phyloP scores from a whole-genome alignment of 53 echinoderm and acorn worm species.

The Holothuria scabra region DNA sequence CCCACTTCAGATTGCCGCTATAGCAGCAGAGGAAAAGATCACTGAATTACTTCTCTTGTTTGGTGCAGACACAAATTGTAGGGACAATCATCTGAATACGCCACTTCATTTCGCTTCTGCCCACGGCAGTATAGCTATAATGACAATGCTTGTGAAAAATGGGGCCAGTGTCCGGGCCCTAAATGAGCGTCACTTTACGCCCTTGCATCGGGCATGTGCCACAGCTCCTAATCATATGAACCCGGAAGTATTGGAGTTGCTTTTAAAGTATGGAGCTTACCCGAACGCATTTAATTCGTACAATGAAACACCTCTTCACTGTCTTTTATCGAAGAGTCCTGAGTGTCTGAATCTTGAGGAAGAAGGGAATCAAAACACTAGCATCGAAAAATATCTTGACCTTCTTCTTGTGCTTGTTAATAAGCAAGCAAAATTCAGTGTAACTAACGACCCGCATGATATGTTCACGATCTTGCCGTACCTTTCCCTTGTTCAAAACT shows the following conservation, averaged over 20 bases:
- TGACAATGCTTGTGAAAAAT: slow-evolving; percentile 64
- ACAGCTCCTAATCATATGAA: slow-evolving; percentile 39
- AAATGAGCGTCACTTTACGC: slow-evolving; percentile 73
- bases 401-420: slow-evolving; percentile 43
- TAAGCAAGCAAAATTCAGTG: slow-evolving; percentile 18
- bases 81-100: slow-evolving; percentile 76
- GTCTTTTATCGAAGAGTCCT: slow-evolving; percentile 50
- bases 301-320: slow-evolving; percentile 66
- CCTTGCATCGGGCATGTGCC: slow-evolving; percentile 84
- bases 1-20: slow-evolving; percentile 72
- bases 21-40: slow-evolving; percentile 66
- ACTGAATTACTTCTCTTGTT: slow-evolving; percentile 64
- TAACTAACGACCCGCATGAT: slow-evolving; percentile 45
- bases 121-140: slow-evolving; percentile 69
- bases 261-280: slow-evolving; percentile 66
- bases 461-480: slow-evolving; percentile 33
- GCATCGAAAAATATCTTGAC: background rate
- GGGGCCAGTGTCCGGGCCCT: slow-evolving; percentile 69
- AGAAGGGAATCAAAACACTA: background rate
- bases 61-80: slow-evolving; percentile 78
- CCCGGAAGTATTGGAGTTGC: slow-evolving; percentile 54
- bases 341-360: slow-evolving; percentile 16
- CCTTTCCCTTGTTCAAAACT: slow-evolving; percentile 35
- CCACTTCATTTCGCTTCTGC: slow-evolving; percentile 85
- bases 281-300: slow-evolving; percentile 61